A percentile compares a stretch with the other conserved stretches of the same genome.
Evolutionary conservation across 2,888 invertebrate species (phyloP).

Genomic region (Trachelus stipa): DNA sequence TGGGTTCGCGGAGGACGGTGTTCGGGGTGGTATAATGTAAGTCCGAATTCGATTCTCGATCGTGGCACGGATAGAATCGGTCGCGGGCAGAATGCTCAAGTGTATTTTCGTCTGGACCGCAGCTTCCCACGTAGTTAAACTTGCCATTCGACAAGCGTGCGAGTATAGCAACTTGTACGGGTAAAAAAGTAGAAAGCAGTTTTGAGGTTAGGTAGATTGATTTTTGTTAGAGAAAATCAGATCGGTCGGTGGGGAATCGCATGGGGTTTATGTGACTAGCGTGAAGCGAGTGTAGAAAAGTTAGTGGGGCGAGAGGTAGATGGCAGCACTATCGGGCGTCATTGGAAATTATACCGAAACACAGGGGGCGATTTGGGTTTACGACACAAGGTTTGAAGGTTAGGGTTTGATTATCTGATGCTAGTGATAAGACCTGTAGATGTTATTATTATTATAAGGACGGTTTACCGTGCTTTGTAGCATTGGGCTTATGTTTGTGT

Average conservation of each 20-base stretch:
- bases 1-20: conserved; percentile 21
- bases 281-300: neutral
- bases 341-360: neutral
- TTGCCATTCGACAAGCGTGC: conserved; percentile 18
- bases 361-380: neutral
- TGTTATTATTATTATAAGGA: neutral
- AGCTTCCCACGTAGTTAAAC: conserved; percentile 19
- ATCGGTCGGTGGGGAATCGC: neutral
- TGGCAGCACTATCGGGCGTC: neutral
- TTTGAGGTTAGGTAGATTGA: neutral
- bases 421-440: neutral
- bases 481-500: no score
- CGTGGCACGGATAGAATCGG: conserved; percentile 33
- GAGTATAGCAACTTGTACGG: neutral
- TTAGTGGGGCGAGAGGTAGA: neutral
- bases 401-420: neutral
- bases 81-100: conserved; percentile 40
- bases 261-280: no score
- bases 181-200: neutral
- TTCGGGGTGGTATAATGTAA: conserved; percentile 24
- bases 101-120: conserved; percentile 31
- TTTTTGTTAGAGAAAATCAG: neutral
- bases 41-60: conserved; percentile 46
- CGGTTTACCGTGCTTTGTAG: neutral
- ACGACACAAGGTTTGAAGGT: neutral